A percentile compares a stretch with the other conserved stretches of the same genome.
Evolutionary conservation across 2,888 invertebrate genomes (phyloP).

Genomic region (Phasia obesa): DNA sequence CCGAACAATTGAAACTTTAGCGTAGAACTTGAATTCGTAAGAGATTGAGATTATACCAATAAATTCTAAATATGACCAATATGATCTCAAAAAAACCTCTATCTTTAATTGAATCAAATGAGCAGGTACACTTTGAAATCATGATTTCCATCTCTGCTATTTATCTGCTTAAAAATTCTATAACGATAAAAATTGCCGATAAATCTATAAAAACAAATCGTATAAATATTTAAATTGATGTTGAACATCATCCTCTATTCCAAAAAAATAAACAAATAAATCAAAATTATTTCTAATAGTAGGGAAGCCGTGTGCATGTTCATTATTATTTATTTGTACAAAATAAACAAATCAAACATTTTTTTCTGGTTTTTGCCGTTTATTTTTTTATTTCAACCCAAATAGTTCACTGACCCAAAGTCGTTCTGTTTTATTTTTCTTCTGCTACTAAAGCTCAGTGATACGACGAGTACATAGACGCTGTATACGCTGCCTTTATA

Average conservation of each 20-base stretch:
- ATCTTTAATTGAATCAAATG: no score
- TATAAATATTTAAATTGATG: slow-evolving; percentile 56
- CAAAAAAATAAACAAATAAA: slow-evolving; percentile 33
- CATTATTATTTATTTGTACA: slow-evolving; percentile 42
- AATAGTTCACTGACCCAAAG: slow-evolving; percentile 64
- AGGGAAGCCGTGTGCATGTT: slow-evolving; percentile 15
- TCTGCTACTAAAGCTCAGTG: slow-evolving; percentile 41
- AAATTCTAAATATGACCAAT: no score
- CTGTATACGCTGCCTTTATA: slow-evolving; percentile 10
- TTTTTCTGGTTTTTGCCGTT: slow-evolving; percentile 41
- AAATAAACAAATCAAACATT: slow-evolving; percentile 49
- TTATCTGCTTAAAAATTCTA: neutral
- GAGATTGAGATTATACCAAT: no score
- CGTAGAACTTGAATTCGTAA: no score
- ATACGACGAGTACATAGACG: slow-evolving; percentile 13
- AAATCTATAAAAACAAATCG: slow-evolving; percentile 34
- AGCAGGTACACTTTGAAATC: no score
- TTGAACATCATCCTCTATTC: slow-evolving; percentile 16
- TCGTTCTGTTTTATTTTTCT: slow-evolving; percentile 34
- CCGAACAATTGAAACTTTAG: no score
- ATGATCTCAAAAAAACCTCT: no score
- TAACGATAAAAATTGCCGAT: slow-evolving; percentile 4
- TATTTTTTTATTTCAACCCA: slow-evolving; percentile 17
- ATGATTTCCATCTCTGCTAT: neutral
- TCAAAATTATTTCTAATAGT: slow-evolving; percentile 17